phyloP scores from a whole-genome alignment of 1,140 invertebrate genomes.

The Antheraea mylitta region DNA sequence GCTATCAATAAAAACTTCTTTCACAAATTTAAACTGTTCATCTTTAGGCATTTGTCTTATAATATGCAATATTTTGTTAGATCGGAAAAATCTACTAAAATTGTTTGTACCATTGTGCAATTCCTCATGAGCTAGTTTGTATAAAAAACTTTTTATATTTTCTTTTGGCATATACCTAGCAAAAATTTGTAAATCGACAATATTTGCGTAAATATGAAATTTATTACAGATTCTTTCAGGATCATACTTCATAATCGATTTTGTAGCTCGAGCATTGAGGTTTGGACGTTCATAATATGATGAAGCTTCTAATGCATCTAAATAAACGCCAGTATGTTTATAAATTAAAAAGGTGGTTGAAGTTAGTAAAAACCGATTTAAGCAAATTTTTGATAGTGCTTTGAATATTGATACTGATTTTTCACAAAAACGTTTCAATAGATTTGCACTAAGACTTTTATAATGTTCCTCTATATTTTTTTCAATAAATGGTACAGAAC shows the following conservation, averaged over 20 bases:
- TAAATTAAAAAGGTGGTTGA: conserved; percentile 40
- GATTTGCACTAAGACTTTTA: conserved; percentile 24
- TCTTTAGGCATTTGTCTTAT: conserved; percentile 38
- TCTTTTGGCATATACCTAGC: conserved; percentile 38
- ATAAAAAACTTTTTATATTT: conserved; percentile 47
- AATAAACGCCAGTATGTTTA: conserved; percentile 36
- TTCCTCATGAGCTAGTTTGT: conserved; percentile 32
- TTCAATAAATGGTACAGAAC: conserved; percentile 48
- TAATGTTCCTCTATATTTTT: conserved; percentile 34
- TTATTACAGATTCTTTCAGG: conserved; percentile 41
- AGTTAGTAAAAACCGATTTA: conserved; percentile 25
- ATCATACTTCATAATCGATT: conserved; percentile 40
- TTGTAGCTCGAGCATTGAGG: conserved; percentile 40
- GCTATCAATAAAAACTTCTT: conserved; percentile 42
- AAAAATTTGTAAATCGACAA: conserved; percentile 47
- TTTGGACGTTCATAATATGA: conserved; percentile 22
- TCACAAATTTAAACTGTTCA: conserved; percentile 47
- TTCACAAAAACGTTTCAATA: conserved; percentile 48
- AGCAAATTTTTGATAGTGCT: conserved; percentile 21
- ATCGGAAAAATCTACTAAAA: conserved; percentile 20
- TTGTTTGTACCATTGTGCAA: conserved; percentile 16
- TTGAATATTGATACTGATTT: conserved; percentile 45
- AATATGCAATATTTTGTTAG: conserved; percentile 31
- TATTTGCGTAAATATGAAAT: conserved; percentile 34
- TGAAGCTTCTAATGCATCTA: conserved; percentile 40